Percentiles rank a stretch among this genome's conserved stretches.
Conservation (phyloP, 1,140 invertebrate species). For the Drosophila sucinea region DNA sequence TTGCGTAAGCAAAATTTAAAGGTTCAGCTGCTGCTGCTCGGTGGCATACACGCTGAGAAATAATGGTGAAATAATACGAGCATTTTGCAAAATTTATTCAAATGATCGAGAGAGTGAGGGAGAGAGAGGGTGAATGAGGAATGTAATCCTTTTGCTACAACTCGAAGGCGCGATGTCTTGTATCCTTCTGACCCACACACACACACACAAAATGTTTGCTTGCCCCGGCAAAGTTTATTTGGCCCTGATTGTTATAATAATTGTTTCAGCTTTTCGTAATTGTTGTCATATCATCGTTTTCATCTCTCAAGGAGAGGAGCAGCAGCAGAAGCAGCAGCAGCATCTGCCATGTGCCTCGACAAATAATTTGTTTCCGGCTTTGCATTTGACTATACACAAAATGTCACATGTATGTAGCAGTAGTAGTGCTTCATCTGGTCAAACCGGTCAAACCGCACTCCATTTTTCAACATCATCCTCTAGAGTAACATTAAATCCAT, state of each 20-base stretch:
- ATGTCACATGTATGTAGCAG: slow-evolving; percentile 7
- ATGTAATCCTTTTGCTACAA: slow-evolving; percentile 5
- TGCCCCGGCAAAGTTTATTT: slow-evolving; percentile 17
- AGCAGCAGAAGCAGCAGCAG: too few relatives aligned
- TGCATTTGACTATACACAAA: slow-evolving; percentile 14
- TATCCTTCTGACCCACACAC: slow-evolving; percentile 1
- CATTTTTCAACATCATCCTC: slow-evolving; percentile 1
- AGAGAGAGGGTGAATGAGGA: neutral
- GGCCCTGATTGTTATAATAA: slow-evolving; percentile 22
- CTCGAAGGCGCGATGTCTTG: neutral
- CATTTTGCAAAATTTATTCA: slow-evolving; percentile 7
- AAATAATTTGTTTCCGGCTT: slow-evolving; percentile 33
- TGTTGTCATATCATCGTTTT: slow-evolving; percentile 24
- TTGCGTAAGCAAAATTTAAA: slow-evolving; percentile 11
- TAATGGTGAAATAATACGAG: slow-evolving; percentile 10
- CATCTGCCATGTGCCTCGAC: slow-evolving; percentile 23
- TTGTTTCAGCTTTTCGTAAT: slow-evolving; percentile 18
- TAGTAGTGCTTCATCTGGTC: neutral
- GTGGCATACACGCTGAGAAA: slow-evolving; percentile 8
- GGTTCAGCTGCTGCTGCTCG: neutral
- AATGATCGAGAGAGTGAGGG: neutral
- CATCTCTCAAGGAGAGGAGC: neutral
- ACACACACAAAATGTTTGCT: slow-evolving; percentile 4
- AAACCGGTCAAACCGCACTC: neutral
- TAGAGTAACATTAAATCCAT: too few relatives aligned